A percentile compares a stretch with the other conserved stretches of the same genome.
Conservation (phyloP, 2,888 invertebrate genomes). For the Drosophila macrothrix region DNA sequence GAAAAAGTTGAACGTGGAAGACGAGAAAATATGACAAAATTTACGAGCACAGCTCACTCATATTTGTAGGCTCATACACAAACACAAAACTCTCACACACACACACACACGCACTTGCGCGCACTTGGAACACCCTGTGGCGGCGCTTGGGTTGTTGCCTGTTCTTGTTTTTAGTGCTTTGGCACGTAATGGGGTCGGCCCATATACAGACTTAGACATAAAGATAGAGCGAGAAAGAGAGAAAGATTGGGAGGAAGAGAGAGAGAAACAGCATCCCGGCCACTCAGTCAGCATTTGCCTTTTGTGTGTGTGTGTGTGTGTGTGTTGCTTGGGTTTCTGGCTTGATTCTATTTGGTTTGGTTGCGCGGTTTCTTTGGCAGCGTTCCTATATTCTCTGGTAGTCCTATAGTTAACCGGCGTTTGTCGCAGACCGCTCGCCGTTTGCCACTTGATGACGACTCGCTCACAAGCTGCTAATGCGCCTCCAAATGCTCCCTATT, state of each 20-base stretch:
- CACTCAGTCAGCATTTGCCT: slow-evolving; percentile 57
- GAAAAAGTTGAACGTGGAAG: slow-evolving; percentile 58
- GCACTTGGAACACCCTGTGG: slow-evolving; percentile 56
- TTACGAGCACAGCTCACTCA: slow-evolving; percentile 70
- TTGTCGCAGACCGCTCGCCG: slow-evolving; percentile 32
- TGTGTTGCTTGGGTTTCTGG: slow-evolving; percentile 22
- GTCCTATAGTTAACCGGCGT: slow-evolving; percentile 21
- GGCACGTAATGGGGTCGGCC: slow-evolving; percentile 78
- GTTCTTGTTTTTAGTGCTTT: slow-evolving; percentile 77
- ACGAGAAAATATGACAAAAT: slow-evolving; percentile 78
- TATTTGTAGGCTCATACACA: slow-evolving; percentile 54
- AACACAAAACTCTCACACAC: slow-evolving; percentile 34
- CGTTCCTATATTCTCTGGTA: slow-evolving; percentile 3
- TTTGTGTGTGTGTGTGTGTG: slow-evolving; percentile 46
- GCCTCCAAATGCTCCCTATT: slow-evolving; percentile 17
- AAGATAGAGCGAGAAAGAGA: not conserved
- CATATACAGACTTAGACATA: slow-evolving; percentile 30
- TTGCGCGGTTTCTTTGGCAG: slow-evolving; percentile 41
- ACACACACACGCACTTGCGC: slow-evolving; percentile 20
- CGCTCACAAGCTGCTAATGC: slow-evolving; percentile 49
- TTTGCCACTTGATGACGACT: slow-evolving; percentile 64
- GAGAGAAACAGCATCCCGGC: slow-evolving; percentile 17
- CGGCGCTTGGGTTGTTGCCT: slow-evolving; percentile 57
- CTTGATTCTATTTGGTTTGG: slow-evolving; percentile 40
- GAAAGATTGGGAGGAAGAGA: not conserved